Conservation (phyloP, 2,888 invertebrate genomes). For the Drosophila rellima region DNA sequence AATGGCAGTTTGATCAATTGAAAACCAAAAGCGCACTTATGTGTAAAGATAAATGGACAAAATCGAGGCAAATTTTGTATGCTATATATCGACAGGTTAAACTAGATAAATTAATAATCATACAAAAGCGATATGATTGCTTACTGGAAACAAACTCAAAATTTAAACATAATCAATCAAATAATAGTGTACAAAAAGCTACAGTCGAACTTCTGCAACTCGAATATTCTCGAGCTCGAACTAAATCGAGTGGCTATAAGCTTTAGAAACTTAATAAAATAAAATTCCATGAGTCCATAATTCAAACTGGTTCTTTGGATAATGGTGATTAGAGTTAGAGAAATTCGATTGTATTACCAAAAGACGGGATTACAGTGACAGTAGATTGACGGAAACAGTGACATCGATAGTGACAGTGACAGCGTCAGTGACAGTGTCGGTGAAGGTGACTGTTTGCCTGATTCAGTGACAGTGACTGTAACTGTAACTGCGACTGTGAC, state of each 20-base stretch:
- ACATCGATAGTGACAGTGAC: constrained; percentile 25
- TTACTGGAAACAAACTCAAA: constrained; percentile 19
- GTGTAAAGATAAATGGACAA: not conserved
- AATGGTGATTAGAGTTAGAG: no score
- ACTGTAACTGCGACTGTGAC: constrained; percentile 21
- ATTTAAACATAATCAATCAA: constrained; percentile 16
- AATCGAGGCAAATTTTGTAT: not conserved
- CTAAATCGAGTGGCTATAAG: no score
- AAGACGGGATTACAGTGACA: constrained; percentile 32
- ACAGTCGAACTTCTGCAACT: no score
- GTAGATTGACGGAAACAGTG: constrained; percentile 19
- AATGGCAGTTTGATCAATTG: constrained; percentile 23
- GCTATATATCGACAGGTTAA: not conserved
- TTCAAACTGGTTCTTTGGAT: no score
- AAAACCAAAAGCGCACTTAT: constrained; percentile 4
- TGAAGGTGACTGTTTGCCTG: constrained; percentile 23
- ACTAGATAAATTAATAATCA: constrained; percentile 22
- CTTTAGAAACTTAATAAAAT: no score
- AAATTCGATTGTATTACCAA: no score
- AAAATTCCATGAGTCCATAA: no score
- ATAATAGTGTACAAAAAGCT: constrained; percentile 3
- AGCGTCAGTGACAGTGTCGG: constrained; percentile 26
- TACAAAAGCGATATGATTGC: constrained; percentile 4
- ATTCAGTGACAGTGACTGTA: constrained; percentile 30
- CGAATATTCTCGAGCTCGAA: no score